Conservation (phyloP, 2,888 invertebrate genomes). For the Acrobasis suavella region DNA sequence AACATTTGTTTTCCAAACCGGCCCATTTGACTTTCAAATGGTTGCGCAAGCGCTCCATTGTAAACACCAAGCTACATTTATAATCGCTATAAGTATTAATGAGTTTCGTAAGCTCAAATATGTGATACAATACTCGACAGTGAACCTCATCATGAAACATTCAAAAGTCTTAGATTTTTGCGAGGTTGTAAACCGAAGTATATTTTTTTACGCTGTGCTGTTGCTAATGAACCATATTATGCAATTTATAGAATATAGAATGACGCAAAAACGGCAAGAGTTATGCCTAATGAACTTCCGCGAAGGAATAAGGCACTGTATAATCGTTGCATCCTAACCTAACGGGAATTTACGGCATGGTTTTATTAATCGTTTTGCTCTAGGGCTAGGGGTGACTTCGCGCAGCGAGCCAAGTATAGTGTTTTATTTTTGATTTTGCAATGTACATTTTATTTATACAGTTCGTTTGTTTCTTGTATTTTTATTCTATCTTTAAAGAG, state of each 20-base stretch:
- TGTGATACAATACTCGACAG: background rate
- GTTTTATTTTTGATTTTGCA: background rate
- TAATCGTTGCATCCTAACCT: constrained; percentile 9
- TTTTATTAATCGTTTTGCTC: background rate
- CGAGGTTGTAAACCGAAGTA: too few relatives aligned
- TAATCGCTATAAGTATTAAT: constrained; percentile 51
- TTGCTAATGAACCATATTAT: background rate
- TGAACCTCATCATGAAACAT: background rate
- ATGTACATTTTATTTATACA: too few relatives aligned
- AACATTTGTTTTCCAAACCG: constrained; percentile 62
- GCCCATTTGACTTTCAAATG: constrained; percentile 66
- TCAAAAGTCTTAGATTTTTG: too few relatives aligned
- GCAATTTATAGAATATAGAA: background rate
- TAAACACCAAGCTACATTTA: constrained; percentile 53
- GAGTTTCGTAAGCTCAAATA: constrained; percentile 46
- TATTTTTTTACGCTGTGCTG: background rate
- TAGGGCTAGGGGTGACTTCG: background rate
- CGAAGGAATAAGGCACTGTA: constrained; percentile 8
- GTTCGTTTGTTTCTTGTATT: too few relatives aligned
- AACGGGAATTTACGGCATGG: constrained; percentile 10
- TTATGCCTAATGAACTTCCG: constrained; percentile 10
- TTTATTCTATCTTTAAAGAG: too few relatives aligned
- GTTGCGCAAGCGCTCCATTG: constrained; percentile 61
- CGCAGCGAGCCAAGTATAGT: background rate
- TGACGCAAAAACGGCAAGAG: background rate